Percentiles rank a stretch among this genome's conserved stretches.
phyloP scores from a whole-genome alignment of 1,140 invertebrate genomes.

The Brachionus plicatilis region DNA sequence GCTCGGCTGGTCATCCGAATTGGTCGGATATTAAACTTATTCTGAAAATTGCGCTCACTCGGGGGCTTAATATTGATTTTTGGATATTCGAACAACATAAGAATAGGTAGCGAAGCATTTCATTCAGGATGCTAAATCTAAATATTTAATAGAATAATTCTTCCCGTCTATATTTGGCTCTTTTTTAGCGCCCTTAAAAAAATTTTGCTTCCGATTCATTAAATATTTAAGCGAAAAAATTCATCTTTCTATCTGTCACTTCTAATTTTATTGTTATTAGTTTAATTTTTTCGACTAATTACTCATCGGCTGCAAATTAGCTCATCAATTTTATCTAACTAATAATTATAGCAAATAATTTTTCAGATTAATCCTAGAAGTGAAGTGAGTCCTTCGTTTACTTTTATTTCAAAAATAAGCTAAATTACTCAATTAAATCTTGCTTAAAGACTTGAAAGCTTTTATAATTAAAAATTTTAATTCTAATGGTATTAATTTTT shows the following conservation, averaged over 20 bases:
- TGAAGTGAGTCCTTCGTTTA: background rate
- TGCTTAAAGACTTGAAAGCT: background rate
- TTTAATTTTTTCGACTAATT: background rate
- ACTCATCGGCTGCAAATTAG: background rate
- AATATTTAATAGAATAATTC: background rate
- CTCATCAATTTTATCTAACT: background rate
- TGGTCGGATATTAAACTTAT: slow-evolving; percentile 2
- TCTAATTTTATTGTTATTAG: background rate
- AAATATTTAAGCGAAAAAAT: background rate
- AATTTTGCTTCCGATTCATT: background rate
- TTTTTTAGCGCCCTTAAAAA: background rate
- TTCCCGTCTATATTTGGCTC: background rate
- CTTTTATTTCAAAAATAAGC: background rate
- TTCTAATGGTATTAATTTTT: no score
- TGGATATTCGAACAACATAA: background rate
- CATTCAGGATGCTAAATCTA: background rate
- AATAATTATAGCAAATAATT: background rate
- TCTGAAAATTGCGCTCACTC: background rate
- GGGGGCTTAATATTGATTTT: slow-evolving; percentile 7
- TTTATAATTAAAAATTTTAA: background rate
- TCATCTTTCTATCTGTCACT: background rate
- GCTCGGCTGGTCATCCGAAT: slow-evolving; percentile 17
- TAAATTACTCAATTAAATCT: background rate
- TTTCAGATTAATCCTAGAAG: background rate
- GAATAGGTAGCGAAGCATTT: background rate